A percentile compares a stretch with the other conserved stretches of the same genome.
phyloP scores from a whole-genome alignment of 2,888 invertebrate genomes.

The Limenitis camilla region DNA sequence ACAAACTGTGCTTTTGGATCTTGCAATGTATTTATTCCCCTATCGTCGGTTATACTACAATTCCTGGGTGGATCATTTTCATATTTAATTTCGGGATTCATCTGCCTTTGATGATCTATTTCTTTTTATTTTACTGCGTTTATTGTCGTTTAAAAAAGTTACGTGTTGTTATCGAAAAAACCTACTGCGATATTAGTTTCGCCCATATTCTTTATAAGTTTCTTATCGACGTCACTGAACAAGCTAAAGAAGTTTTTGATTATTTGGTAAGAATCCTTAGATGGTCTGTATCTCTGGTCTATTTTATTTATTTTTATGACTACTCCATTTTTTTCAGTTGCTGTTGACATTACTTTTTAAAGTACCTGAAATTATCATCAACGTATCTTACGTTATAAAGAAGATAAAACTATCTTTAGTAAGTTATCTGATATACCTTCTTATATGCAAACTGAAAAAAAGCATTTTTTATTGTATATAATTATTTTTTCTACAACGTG shows the following conservation, averaged over 20 bases:
- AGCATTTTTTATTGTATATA: neutral
- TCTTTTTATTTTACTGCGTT: constrained; percentile 9
- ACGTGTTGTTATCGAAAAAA: neutral
- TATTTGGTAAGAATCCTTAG: neutral
- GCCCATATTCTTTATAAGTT: constrained; percentile 11
- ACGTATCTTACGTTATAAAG: neutral
- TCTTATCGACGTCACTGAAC: constrained; percentile 9
- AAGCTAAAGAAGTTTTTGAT: constrained; percentile 4
- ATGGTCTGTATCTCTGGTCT: no score
- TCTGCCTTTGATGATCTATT: constrained; percentile 7
- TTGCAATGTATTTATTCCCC: neutral
- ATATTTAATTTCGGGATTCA: neutral
- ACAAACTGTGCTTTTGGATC: neutral
- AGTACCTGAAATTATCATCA: neutral
- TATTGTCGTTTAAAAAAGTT: constrained; percentile 10
- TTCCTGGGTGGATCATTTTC: neutral
- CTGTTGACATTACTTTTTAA: neutral
- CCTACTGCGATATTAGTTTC: neutral
- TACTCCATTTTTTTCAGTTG: neutral
- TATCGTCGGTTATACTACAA: neutral
- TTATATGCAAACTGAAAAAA: neutral
- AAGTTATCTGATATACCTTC: neutral
- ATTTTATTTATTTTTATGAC: no score
- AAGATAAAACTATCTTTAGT: neutral
- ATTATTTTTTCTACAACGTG: neutral